Base-by-base conservation (phyloP, 1,140 invertebrate genomes). In the Patella vulgata region DNA sequence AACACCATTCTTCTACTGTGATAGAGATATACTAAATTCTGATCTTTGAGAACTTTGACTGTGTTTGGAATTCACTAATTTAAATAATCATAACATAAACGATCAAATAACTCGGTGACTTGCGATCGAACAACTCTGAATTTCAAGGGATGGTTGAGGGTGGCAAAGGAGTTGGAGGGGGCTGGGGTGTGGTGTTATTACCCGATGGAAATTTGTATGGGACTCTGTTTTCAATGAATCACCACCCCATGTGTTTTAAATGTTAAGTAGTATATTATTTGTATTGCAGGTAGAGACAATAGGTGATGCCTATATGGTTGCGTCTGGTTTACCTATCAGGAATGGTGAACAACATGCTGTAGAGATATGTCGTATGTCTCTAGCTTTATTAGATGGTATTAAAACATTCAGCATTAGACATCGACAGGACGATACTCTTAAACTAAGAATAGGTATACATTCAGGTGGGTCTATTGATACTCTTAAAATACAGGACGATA, bases 231-330 rank as follows among this genome's bases (percentile, higher is more conserved):
- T n/a, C n/a, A n/a, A n/a, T n/a, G n/a, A n/a, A n/a, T n/a, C n/a
- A n/a, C n/a, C n/a, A n/a, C n/a, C n/a, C n/a, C n/a, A n/a, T n/a
- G n/a, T n/a, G n/a, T n/a, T n/a, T n/a, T n/a, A n/a, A n/a, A n/a
- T n/a, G n/a, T n/a, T n/a, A n/a, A n/a, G n/a, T n/a, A n/a, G n/a
- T n/a, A n/a, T n/a, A n/a, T n/a, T n/a, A n/a, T n/a, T n/a, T n/a
- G n/a, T n/a, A n/a, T n/a, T 1, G 4, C 40, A 80, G 67, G 75
- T 70, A 8, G 67, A 70, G 40, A 73, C 71, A 0, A 71, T 71
- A 48, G 71, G 95, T 0, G 96, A 98, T 82, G 95, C 95, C 4
- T 98, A 98, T 43, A 67, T 74, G 65, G 75, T 78, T 1, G 71
- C 66, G 0, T 76, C 74, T 5, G 74, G 71, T 25, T 43, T 75